These are phyloP conservation scores for Sebastes glaucus DNA, from an alignment of 2,797 vertebrate species.

Conservation along the genomic window DNA sequence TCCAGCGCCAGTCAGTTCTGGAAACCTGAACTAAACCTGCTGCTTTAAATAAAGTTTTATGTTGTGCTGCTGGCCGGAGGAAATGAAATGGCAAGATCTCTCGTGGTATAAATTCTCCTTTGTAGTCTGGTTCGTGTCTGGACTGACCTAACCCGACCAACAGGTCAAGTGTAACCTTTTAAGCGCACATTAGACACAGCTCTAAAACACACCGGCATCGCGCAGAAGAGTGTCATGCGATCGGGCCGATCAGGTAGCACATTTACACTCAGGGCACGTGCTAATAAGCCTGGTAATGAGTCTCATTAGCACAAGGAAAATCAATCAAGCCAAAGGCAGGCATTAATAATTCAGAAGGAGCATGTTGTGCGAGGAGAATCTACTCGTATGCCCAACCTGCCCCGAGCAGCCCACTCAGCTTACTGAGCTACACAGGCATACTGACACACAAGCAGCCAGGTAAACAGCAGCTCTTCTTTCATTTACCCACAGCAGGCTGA, in stretches of 20 bases:
- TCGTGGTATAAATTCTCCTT: slow-evolving; percentile 14
- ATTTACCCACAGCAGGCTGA: neutral
- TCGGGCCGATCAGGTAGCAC: slow-evolving; percentile 67
- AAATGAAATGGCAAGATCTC: slow-evolving; percentile 44
- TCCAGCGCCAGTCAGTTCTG: slow-evolving; percentile 39
- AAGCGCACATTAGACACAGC: slow-evolving; percentile 13
- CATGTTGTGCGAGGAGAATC: slow-evolving; percentile 52
- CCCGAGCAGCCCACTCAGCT: slow-evolving; percentile 31
- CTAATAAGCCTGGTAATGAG: slow-evolving; percentile 84
- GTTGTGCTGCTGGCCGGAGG: slow-evolving; percentile 18
- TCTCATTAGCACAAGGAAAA: slow-evolving; percentile 83
- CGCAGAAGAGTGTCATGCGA: slow-evolving; percentile 63
- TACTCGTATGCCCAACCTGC: slow-evolving; percentile 43
- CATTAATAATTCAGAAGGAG: slow-evolving; percentile 80
- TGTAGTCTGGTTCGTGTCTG: slow-evolving; percentile 21
- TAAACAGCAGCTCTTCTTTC: slow-evolving; percentile 7
- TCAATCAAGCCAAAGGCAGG: slow-evolving; percentile 77
- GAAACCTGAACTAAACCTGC: slow-evolving; percentile 36
- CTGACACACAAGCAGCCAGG: slow-evolving; percentile 25
- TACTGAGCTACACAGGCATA: slow-evolving; percentile 47
- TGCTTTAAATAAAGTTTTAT: slow-evolving; percentile 30
- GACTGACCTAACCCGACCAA: slow-evolving; percentile 5
- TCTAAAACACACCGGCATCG: slow-evolving; percentile 1
- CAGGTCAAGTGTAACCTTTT: slow-evolving; percentile 64
- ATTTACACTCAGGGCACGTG: slow-evolving; percentile 64